Evolutionary conservation across 2,113 vertebrate genomes (phyloP), one percentile per base, ranked within the genome.

Genomic region (Aegithalos caudatus): DNA sequence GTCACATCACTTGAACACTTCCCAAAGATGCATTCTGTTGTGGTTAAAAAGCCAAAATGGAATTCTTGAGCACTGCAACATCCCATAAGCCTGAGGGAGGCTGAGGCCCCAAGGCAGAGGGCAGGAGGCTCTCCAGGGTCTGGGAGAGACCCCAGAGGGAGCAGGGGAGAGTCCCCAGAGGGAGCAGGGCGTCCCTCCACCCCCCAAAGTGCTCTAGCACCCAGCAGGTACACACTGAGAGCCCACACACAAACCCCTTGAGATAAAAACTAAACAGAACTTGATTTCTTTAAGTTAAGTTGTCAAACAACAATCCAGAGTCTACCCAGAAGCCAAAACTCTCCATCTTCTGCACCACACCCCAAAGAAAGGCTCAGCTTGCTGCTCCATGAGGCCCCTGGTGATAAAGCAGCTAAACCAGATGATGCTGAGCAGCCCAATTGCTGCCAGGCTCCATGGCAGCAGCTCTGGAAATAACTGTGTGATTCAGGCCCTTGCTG

Each of bases 51-150:
- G 24, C 24, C 58, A 35, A 76, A 66, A 67, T 22, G 10, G 21
- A 51, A 38, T 40, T 62, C 56, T 35, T 23, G 51, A 50, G 6
- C n/a, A 19, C 22, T 64, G 33, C 27, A 60, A 35, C 25, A 65
- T 24, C 12, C 20, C 0, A 0, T 7, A 14, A 25, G 27, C 29
- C 12, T 56, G 50, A 25, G 7, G 12, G 44, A 64, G 50, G 23
- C 71, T 37, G 37, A 65, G 54, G 42, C 25, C 31, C 51, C 24
- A 6, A 0, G 2, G 57, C 25, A 54, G 22, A n/a, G 15, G 31
- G 28, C 31, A 81, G 45, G 45, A 31, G 62, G 44, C 44, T 67
- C 53, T 44, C 6, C 16, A 28, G n/a, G 45, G 47, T 6, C 27
- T 21, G 37, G 47, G 23, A 61, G 8, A 45, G 21, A 47, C 10